Evolutionary conservation across 2,113 vertebrate species (phyloP), one percentile per base, ranked within the genome.

Genomic region (Catagonus wagneri): DNA sequence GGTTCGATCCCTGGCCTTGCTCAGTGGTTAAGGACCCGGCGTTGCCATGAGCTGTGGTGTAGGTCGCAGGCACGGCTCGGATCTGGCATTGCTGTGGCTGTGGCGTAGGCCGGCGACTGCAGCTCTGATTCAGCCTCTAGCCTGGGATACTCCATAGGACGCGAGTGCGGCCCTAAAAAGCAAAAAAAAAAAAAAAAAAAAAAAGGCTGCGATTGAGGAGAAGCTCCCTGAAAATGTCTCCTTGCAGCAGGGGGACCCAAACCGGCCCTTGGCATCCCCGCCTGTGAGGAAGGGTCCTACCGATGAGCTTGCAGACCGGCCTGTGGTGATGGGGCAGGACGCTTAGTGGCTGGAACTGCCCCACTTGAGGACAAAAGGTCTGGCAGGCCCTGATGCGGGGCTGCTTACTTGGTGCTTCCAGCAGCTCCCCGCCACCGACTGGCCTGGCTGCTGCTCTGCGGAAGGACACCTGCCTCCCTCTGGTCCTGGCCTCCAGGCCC

Each of bases 401-500:
- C 2, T 1, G 12, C 10, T 32, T 34, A 13, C 54, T 16, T 27
- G 74, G 60, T 56, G 17, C 52, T 79, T 71, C 65, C 20, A 8
- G 44, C 32, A 23, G 44, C 5, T 4, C 44, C 44, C 44, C 39
- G 13, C 16, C 65, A 10, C 6, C 61, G 19, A n/a, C 34, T 54
- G 6, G 74, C 25, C 3, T 34, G 78, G 61, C 83, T 25, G 13
- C 44, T 1, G 0, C 19, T 87, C 36, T 1, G 1, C 7, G 14
- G 19, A 61, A 20, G 54, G 74, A 68, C 78, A 83, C 97, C 71
- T 36, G 72, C 92, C 79, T 60, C 66, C 39, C 72, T 9, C 44
- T 60, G 23, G n/a, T 7, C 66, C 13, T 8, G 22, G 39, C 63
- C 92, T 29, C 32, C 3, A 34, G 11, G 20, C 13, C 74, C 23